Percentiles rank a stretch among this genome's conserved stretches.
Evolutionary conservation across 92 coral and sea anemone genomes (phyloP).

Genomic region (Heteractis magnifica): DNA sequence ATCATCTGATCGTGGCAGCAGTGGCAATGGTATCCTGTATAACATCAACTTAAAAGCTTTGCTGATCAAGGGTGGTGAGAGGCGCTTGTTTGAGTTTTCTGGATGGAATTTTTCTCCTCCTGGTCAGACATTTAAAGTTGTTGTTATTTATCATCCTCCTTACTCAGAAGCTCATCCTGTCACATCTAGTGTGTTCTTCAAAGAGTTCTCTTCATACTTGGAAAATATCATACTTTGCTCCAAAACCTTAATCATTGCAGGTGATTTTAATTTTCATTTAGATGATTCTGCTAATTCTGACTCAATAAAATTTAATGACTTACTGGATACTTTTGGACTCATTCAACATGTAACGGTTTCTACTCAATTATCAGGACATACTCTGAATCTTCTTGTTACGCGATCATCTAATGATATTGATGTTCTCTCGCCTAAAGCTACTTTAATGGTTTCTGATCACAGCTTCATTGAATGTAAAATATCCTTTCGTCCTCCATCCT

Average conservation of each 20-base stretch:
- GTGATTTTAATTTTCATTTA: neutral
- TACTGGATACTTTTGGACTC: neutral
- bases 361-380: too few species aligned
- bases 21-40: constrained; percentile 39
- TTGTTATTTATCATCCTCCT: neutral
- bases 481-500: too few species aligned
- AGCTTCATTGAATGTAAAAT: too few species aligned
- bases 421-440: too few species aligned
- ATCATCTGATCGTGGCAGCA: constrained; percentile 15
- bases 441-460: too few species aligned
- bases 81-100: neutral
- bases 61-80: constrained; percentile 1
- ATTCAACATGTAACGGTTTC: too few species aligned
- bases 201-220: neutral
- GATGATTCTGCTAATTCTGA: neutral
- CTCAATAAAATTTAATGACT: neutral
- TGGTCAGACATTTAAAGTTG: neutral
- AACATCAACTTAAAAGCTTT: neutral
- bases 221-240: neutral
- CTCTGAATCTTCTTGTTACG: too few species aligned
- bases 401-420: too few species aligned
- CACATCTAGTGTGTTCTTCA: neutral
- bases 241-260: neutral
- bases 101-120: neutral
- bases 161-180: neutral